These are phyloP conservation scores for Gymnocheta viridis DNA, from an alignment of 2,888 invertebrate species.

Conservation along the genomic window DNA sequence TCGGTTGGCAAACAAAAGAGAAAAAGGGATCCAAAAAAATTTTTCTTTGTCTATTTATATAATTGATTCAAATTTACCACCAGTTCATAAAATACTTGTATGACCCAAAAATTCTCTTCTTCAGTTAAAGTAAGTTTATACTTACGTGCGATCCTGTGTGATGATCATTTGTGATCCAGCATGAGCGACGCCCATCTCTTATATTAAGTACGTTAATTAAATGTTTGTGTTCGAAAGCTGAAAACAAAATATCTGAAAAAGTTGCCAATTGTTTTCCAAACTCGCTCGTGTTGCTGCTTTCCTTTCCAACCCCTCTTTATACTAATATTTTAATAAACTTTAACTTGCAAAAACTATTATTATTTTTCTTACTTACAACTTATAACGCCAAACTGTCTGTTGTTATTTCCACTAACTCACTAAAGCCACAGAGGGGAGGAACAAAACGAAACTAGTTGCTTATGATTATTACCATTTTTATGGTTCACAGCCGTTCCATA, in stretches of 20 bases:
- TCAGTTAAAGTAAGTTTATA: too few species aligned
- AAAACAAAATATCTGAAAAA: neutral
- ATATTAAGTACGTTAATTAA: neutral
- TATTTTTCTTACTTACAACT: constrained; percentile 6
- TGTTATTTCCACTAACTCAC: constrained; percentile 14
- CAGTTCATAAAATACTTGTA: too few species aligned
- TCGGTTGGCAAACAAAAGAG: too few species aligned
- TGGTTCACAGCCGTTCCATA: constrained; percentile 12
- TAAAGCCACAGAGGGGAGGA: neutral
- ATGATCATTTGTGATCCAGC: too few species aligned
- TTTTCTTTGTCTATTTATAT: too few species aligned
- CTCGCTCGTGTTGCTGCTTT: neutral
- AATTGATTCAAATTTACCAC: too few species aligned
- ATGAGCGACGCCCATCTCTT: neutral
- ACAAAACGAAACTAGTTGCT: constrained; percentile 4
- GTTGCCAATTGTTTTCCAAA: too few species aligned
- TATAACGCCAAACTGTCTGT: constrained; percentile 57
- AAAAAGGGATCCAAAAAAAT: too few species aligned
- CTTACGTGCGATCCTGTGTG: too few species aligned
- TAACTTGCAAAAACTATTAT: neutral
- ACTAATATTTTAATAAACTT: constrained; percentile 25
- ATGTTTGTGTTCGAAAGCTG: neutral
- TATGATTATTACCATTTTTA: constrained; percentile 42
- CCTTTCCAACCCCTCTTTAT: neutral
- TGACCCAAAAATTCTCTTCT: too few species aligned